A percentile compares a stretch with the other conserved stretches of the same genome.
These are phyloP conservation scores for Spheniscus mendiculus DNA, from an alignment of 2,113 vertebrate species.

Conservation along the genomic window DNA sequence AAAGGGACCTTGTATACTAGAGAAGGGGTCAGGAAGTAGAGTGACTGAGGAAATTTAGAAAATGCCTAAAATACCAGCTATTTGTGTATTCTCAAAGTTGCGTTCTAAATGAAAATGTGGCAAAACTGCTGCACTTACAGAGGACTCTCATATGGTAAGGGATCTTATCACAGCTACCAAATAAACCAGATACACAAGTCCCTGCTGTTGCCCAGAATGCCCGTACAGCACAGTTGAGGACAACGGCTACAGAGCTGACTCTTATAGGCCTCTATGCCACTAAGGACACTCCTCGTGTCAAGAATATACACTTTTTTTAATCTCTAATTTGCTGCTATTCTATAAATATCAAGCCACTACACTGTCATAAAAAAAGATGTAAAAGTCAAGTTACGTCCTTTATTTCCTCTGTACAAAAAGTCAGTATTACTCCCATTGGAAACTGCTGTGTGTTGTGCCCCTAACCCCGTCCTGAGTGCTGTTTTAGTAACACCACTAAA, in stretches of 20 bases:
- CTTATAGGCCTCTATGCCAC: accelerated
- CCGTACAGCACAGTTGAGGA: accelerated
- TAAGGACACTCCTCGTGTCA: background rate
- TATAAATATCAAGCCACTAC: background rate
- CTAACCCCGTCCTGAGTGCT: accelerated
- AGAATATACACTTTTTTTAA: background rate
- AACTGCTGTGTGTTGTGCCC: accelerated
- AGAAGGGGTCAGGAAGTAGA: background rate
- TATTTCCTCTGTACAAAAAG: background rate
- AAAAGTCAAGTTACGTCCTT: background rate
- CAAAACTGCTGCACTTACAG: background rate
- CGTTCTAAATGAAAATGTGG: background rate
- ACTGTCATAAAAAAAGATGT: background rate
- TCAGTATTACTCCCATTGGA: background rate
- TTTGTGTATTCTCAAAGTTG: background rate
- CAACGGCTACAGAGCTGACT: background rate
- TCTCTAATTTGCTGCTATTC: background rate
- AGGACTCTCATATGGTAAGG: background rate
- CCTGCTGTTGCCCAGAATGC: background rate
- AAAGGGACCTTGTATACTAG: background rate
- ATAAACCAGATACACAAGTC: background rate
- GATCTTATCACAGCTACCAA: background rate
- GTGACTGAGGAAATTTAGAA: background rate
- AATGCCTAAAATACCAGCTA: background rate
- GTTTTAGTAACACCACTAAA: background rate